Evolutionary conservation across 2,797 vertebrate species (phyloP), one percentile per base, ranked within the genome.

Genomic region (Acipenser ruthenus): DNA sequence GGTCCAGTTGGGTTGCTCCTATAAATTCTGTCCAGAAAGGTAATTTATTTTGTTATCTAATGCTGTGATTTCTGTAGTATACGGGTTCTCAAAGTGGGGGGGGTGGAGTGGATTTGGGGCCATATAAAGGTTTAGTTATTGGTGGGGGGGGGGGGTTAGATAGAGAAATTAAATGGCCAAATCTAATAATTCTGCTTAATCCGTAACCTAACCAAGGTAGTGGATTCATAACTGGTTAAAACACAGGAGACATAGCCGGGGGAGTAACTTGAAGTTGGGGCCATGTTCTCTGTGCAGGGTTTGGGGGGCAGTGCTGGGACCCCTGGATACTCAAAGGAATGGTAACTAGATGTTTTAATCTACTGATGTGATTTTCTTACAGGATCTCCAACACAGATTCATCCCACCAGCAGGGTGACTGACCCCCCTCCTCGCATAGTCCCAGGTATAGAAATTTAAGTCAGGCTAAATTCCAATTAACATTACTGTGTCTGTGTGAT

Each of bases 311-410:
- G 23, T 37, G 23, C 23, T 37, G 23, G 23, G 23, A 37, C 23
- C 23, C 23, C 23, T 37, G 2, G 2, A 37, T 1, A 37, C 23
- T 2, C 4, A 37, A 37, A 37, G 23, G 23, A 37, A 37, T 37
- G 2, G 23, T 37, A 37, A 4, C 23, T 37, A 37, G 23, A 37
- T 37, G 2, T 37, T 37, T 37, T 37, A 37, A 37, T 62, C 3
- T n/a, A 49, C 50, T 53, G n/a, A 47, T 51, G 48, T 59, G 52
- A 47, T 8, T 64, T 66, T 47, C 3, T 51, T 64, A 12, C 52
- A 85, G 88, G 87, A 73, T 86, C 87, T 64, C 74, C 86, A 11
- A 81, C 87, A 71, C 88, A 91, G 73, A 86, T 87, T 63, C 89
- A 91, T 69, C 86, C 88, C 76, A 84, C 63, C 68, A 79, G 71